Conservation (phyloP, 2,888 invertebrate species). For the Anthoptus insignis region DNA sequence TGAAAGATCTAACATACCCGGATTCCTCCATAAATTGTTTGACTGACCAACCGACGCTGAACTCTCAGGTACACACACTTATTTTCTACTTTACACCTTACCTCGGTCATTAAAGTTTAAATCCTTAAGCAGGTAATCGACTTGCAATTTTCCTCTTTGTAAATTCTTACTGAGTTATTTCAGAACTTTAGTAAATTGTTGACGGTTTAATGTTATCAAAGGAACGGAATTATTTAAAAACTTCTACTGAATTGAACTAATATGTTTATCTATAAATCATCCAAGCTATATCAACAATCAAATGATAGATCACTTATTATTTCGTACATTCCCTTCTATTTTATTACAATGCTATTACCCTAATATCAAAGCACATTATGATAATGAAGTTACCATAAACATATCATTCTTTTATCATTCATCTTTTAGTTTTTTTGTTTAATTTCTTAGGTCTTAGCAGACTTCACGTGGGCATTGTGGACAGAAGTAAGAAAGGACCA, state of each 20-base stretch:
- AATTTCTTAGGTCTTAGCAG: slow-evolving; percentile 12
- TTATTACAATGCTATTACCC: no score
- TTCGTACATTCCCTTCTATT: no score
- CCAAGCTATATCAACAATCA: no score
- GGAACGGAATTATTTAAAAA: not conserved
- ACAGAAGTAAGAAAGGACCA: slow-evolving; percentile 17
- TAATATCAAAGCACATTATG: not conserved
- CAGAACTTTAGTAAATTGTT: not conserved
- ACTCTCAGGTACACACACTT: slow-evolving; percentile 14
- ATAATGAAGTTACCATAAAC: not conserved
- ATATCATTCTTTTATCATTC: not conserved
- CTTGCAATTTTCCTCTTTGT: slow-evolving; percentile 12
- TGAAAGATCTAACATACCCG: slow-evolving; percentile 8
- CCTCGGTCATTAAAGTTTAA: slow-evolving; percentile 32
- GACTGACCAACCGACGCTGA: slow-evolving; percentile 6
- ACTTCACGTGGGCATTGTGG: slow-evolving; percentile 15
- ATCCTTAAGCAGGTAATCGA: slow-evolving; percentile 32
- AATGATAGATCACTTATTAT: not conserved
- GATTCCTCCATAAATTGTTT: slow-evolving; percentile 11
- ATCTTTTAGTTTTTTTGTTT: not conserved
- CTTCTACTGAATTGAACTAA: no score
- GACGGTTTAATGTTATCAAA: not conserved
- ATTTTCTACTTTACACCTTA: slow-evolving; percentile 24
- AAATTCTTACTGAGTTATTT: not conserved
- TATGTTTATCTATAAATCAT: no score